Evolutionary conservation across 2,888 invertebrate genomes (phyloP).

Genomic region (Seladonia tumulorum): DNA sequence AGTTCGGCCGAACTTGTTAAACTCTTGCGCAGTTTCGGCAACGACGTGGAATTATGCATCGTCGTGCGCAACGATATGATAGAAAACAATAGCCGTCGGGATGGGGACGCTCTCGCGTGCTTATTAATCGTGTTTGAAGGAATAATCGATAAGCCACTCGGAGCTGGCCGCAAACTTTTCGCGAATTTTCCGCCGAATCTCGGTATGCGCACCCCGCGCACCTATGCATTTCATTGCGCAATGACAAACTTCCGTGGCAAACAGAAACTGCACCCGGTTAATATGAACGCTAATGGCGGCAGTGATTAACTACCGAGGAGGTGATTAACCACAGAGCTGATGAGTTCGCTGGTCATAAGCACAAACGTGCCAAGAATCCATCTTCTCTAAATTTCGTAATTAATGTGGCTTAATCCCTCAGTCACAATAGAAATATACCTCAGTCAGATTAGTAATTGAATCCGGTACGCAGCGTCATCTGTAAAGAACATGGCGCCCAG

Average conservation of each 20-base stretch:
- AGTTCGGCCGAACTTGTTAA: constrained; percentile 34
- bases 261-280: not conserved
- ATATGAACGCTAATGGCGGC: not conserved
- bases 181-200: not conserved
- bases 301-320: not conserved
- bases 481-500: not conserved
- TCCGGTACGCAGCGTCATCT: not conserved
- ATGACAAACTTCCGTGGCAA: not conserved
- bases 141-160: not conserved
- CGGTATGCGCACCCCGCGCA: not conserved
- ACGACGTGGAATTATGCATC: constrained; percentile 19
- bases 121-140: constrained; percentile 26
- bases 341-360: not conserved
- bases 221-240: not conserved
- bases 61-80: no score
- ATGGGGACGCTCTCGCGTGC: not conserved
- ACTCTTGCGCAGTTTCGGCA: constrained; percentile 5
- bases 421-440: no score
- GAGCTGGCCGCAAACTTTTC: not conserved
- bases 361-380: not conserved
- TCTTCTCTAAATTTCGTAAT: not conserved
- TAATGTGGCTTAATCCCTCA: not conserved
- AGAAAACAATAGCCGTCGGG: not conserved
- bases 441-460: no score
- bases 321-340: not conserved